Evolutionary conservation across 2,113 vertebrate genomes (phyloP).

Genomic region (Micromys minutus): DNA sequence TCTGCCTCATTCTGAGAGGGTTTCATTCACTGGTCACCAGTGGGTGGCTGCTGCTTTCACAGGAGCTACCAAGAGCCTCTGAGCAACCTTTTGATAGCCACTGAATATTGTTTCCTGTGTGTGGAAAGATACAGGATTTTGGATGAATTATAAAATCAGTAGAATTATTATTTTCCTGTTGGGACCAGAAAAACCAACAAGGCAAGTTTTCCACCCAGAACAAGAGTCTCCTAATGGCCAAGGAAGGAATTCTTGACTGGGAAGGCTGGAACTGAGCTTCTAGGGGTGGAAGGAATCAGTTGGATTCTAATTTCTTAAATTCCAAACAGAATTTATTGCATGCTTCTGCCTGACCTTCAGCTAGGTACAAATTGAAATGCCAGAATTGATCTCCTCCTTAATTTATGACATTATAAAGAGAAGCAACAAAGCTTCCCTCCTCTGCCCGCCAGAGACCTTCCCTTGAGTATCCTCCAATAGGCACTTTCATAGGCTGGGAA

Average conservation of each 20-base stretch:
- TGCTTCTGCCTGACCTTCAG: conserved; percentile 33
- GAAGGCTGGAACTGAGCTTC: neutral
- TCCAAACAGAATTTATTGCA: neutral
- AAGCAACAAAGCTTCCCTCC: neutral
- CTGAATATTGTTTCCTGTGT: neutral
- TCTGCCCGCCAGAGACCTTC: neutral
- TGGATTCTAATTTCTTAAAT: neutral
- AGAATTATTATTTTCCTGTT: neutral
- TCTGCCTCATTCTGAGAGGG: neutral
- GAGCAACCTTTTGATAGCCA: neutral
- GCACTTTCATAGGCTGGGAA: neutral
- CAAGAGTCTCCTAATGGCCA: neutral
- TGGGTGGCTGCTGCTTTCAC: neutral
- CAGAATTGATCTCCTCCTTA: neutral
- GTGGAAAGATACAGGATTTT: conserved; percentile 14
- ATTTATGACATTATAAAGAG: neutral
- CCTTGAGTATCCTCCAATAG: neutral
- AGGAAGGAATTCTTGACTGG: neutral
- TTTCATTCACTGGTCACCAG: neutral
- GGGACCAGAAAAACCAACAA: neutral
- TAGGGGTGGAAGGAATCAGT: neutral
- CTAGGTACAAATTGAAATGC: neutral
- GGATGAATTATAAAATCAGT: conserved; percentile 8
- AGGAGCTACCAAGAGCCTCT: neutral
- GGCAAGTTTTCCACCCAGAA: neutral